A percentile compares a stretch with the other conserved stretches of the same genome.
Conservation (phyloP, 2,113 vertebrate species). For the Macroglossus sobrinus region DNA sequence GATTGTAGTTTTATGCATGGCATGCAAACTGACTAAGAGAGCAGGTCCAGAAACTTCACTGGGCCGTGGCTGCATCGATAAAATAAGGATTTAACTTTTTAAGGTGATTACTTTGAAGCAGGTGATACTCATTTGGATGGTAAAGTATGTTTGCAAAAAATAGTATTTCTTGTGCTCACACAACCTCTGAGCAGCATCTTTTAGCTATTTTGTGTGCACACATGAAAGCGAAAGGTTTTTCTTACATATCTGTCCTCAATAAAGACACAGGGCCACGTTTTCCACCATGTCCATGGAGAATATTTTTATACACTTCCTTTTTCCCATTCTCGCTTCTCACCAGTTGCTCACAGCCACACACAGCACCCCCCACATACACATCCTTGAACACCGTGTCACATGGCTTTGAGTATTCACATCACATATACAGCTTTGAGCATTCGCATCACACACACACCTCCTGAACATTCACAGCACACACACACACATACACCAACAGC, state of each 20-base stretch:
- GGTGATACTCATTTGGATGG: neutral
- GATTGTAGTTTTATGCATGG: neutral
- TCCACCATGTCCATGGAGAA: neutral
- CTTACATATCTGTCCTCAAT: neutral
- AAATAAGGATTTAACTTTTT: neutral
- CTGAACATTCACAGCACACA: neutral
- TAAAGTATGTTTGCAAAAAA: neutral
- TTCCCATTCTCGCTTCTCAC: neutral
- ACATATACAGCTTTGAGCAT: neutral
- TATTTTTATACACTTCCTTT: neutral
- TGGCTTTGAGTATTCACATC: neutral
- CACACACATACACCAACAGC: neutral
- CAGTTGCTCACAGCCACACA: neutral
- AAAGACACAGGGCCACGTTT: neutral
- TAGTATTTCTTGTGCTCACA: neutral
- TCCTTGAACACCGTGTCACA: neutral
- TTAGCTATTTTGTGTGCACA: neutral
- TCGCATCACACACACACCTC: neutral
- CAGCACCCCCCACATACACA: neutral
- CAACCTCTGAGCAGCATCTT: neutral
- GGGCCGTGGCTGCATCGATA: neutral
- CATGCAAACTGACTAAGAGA: neutral
- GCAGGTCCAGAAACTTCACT: neutral
- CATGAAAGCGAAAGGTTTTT: neutral
- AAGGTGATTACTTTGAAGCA: neutral